Evolutionary conservation across 1,140 invertebrate genomes (phyloP).

Genomic region (Anoplophora glabripennis): DNA sequence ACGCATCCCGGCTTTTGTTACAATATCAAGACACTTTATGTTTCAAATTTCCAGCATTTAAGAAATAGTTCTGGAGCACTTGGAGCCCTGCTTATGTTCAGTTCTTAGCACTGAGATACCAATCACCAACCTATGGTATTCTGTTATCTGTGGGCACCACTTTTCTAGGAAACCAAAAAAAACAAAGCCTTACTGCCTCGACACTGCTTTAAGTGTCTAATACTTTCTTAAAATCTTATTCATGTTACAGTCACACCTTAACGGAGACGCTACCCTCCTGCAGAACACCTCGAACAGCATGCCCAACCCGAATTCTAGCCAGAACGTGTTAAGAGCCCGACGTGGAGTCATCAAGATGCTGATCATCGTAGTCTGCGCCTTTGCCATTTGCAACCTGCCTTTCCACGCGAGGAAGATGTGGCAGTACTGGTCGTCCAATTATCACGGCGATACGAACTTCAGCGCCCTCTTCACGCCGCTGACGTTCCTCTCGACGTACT

Average conservation of each 20-base stretch:
- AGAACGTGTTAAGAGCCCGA: conserved; percentile 65
- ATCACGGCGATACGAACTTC: conserved; percentile 50
- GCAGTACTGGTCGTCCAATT: conserved; percentile 59
- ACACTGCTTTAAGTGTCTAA: too few relatives aligned
- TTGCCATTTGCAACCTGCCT: conserved; percentile 81
- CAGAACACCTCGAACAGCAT: conserved; percentile 6
- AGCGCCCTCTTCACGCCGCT: conserved; percentile 74
- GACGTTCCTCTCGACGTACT: conserved; percentile 80
- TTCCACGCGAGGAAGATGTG: conserved; percentile 81
- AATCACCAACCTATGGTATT: too few relatives aligned
- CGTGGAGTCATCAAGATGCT: conserved; percentile 76
- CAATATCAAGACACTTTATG: too few relatives aligned
- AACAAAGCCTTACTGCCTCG: too few relatives aligned
- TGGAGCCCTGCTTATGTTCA: too few relatives aligned
- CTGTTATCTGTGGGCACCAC: too few relatives aligned
- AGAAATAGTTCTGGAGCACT: too few relatives aligned
- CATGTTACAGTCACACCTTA: conserved; percentile 2
- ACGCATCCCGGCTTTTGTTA: too few relatives aligned
- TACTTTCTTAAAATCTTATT: too few relatives aligned
- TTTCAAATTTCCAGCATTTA: too few relatives aligned
- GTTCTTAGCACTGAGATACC: too few relatives aligned
- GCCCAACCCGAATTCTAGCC: conserved; percentile 56
- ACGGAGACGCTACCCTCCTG: conserved; percentile 8
- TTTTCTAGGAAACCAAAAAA: too few relatives aligned
- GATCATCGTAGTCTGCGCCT: conserved; percentile 74